Base-by-base conservation (phyloP, 2,888 invertebrate genomes). In the Cheilosia urbana region DNA sequence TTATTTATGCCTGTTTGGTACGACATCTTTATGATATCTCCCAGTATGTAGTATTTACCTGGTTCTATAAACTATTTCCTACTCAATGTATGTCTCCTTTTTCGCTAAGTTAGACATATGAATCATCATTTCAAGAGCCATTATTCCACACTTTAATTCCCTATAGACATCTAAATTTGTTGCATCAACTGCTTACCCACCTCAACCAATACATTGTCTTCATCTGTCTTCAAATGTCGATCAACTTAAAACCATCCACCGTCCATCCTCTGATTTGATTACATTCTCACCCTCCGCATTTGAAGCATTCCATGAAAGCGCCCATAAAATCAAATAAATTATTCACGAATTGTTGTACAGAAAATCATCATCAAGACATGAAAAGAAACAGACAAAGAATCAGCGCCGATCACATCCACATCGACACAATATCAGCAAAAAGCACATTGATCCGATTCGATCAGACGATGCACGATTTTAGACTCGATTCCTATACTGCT, bases 371-470 rank as follows among this genome's bases (percentile, higher is more conserved):
- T 34, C 40, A 7, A 53, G 62, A 45, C 19, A 19, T 19, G 37
- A 57, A 34, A 24, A 24, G 24, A 5, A 27, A 27, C 17, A 9
- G 49, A 15, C 37, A 53, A 42, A 51, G 53, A 27, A 7, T 55
- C 42, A 5, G 21, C 30, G n/a, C 9, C 9, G n/a, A 34, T 53
- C 62, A 53, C 62, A 42, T 63, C 62, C 21, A 9, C 73, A 34
- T 45, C 42, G 58, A 49, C 75, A 65, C 27, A 45, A 47, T 49
- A 62, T 57, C 65, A 57, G 27, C 24, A 40, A 47, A 53, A 49
- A 57, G 57, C 65, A 49, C 75, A 66, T 75, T 66, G 76, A 68
- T 68, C 66, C 66, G 51, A 68, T 66, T 27, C 37, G 57, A 75
- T 66, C 49, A 9, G 51, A 47, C 51, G 60, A 40, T 42, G 66